Percentiles rank a stretch among this genome's conserved stretches.
phyloP scores from a whole-genome alignment of 1,140 invertebrate species.

The Augochlora pura region DNA sequence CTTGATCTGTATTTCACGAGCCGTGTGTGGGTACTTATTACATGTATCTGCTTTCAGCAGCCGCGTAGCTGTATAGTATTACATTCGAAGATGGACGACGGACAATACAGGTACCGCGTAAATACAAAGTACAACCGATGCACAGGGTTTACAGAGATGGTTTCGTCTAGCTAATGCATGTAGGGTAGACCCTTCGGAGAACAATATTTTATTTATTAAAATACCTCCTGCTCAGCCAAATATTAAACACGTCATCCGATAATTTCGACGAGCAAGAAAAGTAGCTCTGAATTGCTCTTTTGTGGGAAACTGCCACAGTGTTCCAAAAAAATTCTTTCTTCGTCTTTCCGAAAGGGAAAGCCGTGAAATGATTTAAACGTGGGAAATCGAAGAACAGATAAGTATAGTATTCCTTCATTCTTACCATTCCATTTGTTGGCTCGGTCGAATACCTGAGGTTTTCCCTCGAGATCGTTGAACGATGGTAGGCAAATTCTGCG shows the following conservation, averaged over 20 bases:
- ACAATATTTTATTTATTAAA: not conserved
- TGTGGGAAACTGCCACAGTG: too few species aligned
- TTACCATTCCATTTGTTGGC: conserved; percentile 23
- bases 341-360: too few species aligned
- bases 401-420: conserved; percentile 33
- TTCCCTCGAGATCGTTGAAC: conserved; percentile 16
- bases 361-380: conserved; percentile 18
- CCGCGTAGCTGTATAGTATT: not conserved
- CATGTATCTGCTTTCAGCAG: conserved; percentile 4
- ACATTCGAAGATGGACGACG: not conserved
- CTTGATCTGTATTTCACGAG: conserved; percentile 13
- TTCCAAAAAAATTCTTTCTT: not conserved
- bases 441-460: conserved; percentile 31
- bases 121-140: not conserved
- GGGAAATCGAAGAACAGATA: conserved; percentile 13
- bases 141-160: too few species aligned
- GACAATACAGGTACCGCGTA: too few species aligned
- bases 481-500: conserved; percentile 63
- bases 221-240: not conserved
- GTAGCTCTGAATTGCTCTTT: not conserved
- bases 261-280: too few species aligned
- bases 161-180: too few species aligned
- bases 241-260: too few species aligned
- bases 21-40: conserved; percentile 14
- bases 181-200: too few species aligned